Base-by-base conservation (phyloP, 1,140 invertebrate species). In the Oryctes rhinoceros region DNA sequence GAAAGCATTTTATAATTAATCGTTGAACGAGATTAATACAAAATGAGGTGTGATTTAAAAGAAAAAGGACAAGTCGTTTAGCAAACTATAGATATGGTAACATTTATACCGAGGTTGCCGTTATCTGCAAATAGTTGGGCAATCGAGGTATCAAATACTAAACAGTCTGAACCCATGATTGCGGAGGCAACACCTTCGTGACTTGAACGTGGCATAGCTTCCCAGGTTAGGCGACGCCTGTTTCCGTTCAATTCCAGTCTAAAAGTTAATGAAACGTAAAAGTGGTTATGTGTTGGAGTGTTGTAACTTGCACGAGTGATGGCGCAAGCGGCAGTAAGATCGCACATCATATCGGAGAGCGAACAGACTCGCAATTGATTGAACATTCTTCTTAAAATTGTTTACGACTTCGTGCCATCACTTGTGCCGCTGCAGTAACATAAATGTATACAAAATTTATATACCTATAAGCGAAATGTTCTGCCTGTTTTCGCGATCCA, bases 111-210 rank as follows among this genome's bases (percentile, higher is more conserved):
- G 79, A 99, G 91, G 90, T 99, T 99, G 6, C 98, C 98, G 90
- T 99, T 99, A 87, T 99, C 98, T 20, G 98, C 97, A 91, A 99
- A 99, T 62, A 99, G 90, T 88, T 99, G 96, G 79, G 98, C 99
- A 88, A 99, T 97, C 78, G 96, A 97, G 37, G 98, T 98, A 88
- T 99, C 98, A 90, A 99, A 99, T 62, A 99, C 97, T 7, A 80
- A 92, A 89, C 99, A 99, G 90, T 99, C 98, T 75, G 97, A 99
- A 86, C 97, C 98, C 87, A 97, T 92, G 83, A 99, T 99, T n/a
- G 98, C 98, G 20, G 96, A 96, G 48, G 97, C 96, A 6, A 99
- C 97, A 74, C 98, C 98, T 90, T 99, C 99, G 85, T 99, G 98
- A 85, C 99, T 99, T 76, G 97, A 98, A 49, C 98, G 91, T 1